These are phyloP conservation scores for Callyntrura guangdongensis DNA, from an alignment of 2,888 invertebrate species.

Conservation along the genomic window DNA sequence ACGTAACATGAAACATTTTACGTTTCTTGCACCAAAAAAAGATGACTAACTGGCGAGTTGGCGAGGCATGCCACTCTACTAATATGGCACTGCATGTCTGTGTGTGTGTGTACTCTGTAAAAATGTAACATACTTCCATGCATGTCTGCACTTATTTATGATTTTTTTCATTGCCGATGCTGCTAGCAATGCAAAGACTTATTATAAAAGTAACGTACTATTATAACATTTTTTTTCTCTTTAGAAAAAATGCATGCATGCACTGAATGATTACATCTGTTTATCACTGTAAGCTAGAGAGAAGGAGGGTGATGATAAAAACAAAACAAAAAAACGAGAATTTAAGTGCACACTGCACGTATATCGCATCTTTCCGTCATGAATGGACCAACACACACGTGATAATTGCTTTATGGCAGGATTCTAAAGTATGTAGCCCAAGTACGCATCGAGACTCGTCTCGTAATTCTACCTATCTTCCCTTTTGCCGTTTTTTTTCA, in stretches of 20 bases:
- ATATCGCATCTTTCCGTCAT: neutral
- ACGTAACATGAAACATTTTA: conserved; percentile 44
- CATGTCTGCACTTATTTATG: neutral
- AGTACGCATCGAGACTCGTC: neutral
- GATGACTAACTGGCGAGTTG: neutral
- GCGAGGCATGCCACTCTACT: too few species aligned
- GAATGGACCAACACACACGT: neutral
- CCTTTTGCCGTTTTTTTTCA: neutral
- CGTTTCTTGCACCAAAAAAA: conserved; percentile 7
- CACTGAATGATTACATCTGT: conserved; percentile 5
- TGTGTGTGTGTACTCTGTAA: neutral
- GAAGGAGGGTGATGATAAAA: neutral
- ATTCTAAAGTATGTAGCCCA: neutral
- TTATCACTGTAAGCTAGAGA: neutral
- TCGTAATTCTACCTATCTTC: neutral
- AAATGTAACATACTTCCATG: neutral
- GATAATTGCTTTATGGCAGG: neutral
- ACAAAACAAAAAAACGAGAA: neutral
- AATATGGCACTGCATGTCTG: too few species aligned
- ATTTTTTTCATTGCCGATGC: neutral
- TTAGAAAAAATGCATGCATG: neutral
- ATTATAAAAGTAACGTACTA: too few species aligned
- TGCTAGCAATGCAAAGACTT: too few species aligned
- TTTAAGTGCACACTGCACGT: neutral
- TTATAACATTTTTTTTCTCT: too few species aligned